Evolutionary conservation across 2,888 invertebrate genomes (phyloP), one percentile per base, ranked within the genome.

Genomic region (Halocaridina rubra): DNA sequence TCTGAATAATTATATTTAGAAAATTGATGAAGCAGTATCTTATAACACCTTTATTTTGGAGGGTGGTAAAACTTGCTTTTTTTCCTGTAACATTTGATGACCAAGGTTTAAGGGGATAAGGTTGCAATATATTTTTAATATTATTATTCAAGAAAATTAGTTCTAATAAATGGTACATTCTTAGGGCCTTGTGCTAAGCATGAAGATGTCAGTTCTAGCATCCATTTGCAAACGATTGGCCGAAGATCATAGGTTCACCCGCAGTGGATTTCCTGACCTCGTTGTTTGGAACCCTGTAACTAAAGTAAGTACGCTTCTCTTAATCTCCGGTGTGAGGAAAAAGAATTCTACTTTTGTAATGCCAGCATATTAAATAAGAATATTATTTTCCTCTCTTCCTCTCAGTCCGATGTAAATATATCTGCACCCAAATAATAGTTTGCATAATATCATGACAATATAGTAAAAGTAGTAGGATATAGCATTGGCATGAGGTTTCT

Each of bases 241-340:
- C 0, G 90, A 90, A 1, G 91, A 94, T 91, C 94, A 93, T 90
- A 91, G 88, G 61, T 88, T 86, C 81, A 84, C 81, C 88, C 92
- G 92, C 85, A 93, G 94, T 89, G 97, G 97, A 46, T 95, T 97
- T 91, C 97, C 97, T 0, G 97, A 97, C 91, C 93, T 97, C 39
- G 93, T 95, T 10, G 91, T 97, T 16, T 97, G 96, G 96, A 94
- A 95, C 90, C 89, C 90, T 33, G 91, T 92, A 1, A 92, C 92
- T 80, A 91, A 92, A 91, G 93, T 93, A 89, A 88, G 75, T 86
- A 75, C 76, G 7, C 30, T 30, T 59, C 7, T 53, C 5, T n/a
- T 46, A 32, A 8, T 64, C n/a, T 2, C 10, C 8, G 46, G 46
- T 46, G 46, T 10, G 46, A 46, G 13, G 10, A 10, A 46, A 13